Evolutionary conservation across 2,113 vertebrate species (phyloP), one percentile per base, ranked within the genome.

Genomic region (Onychorhynchus coronatus): DNA sequence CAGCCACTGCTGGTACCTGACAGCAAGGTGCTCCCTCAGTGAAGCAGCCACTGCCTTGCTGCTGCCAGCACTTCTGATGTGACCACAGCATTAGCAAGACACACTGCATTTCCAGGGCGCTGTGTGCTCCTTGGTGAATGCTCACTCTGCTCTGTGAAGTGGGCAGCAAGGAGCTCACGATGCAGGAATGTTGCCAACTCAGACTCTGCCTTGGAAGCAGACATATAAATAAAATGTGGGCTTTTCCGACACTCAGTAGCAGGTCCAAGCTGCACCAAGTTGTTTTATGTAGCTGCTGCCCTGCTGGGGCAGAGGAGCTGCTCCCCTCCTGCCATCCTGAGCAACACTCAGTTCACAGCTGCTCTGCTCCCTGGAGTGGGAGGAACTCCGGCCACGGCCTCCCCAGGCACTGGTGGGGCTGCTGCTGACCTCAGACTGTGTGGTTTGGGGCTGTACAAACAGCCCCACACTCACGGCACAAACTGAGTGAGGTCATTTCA

Each of bases 71-170:
- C 15, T 9, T 67, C 25, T 3, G 3, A 2, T 12, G 13, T 3
- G 12, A 14, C 6, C 58, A 11, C 23, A 6, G 25, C 6, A 1
- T 30, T 7, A 47, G 39, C 47, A 19, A 25, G 63, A 18, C 41
- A 37, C 4, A 1, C 12, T 18, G 44, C 37, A 5, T 28, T 46
- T 80, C 31, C 79, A 49, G 63, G 46, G 59, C 3, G 0, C 33
- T 13, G 14, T 50, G 16, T 31, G 24, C 42, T 79, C 44, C 39
- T 42, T 6, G 28, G 39, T 2, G 3, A 55, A 27, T 0, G 0
- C 27, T 67, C 67, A 4, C n/a, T 37, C 55, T 1, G 3, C 37
- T 35, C 25, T 0, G 0, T 6, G n/a, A 22, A 66, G 28, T 2
- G 12, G 52, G 59, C 55, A 86, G 66, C 11, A 37, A 35, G 62